Conservation (phyloP, 35 echinoderm and acorn worm species). For the Heliocidaris tuberculata region DNA sequence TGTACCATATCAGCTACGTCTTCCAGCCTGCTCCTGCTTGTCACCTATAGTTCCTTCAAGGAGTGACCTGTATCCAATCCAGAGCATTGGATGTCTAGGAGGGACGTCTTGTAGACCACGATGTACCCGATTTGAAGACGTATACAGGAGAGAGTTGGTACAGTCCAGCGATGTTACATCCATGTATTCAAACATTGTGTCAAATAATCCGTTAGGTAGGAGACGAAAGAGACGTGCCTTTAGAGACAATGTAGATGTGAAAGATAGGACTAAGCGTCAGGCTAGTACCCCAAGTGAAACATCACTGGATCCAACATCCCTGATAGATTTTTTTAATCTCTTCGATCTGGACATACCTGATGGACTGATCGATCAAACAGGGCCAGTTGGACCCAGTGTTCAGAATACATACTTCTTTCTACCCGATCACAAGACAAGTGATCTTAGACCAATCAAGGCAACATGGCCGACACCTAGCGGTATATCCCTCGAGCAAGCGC, state of each 20-base stretch:
- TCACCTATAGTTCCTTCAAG: conserved; percentile 26
- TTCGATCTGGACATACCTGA: conserved; percentile 29
- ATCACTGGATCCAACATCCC: background rate
- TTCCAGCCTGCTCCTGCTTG: conserved; percentile 79
- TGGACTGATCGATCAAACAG: background rate
- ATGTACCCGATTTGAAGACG: conserved; percentile 60
- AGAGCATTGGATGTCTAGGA: conserved; percentile 49
- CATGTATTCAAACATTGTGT: conserved; percentile 55
- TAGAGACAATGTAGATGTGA: background rate
- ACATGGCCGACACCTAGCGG: conserved; percentile 89
- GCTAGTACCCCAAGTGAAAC: background rate
- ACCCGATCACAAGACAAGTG: conserved; percentile 65
- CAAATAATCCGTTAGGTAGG: background rate
- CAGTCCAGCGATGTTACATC: conserved; percentile 79
- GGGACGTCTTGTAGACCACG: background rate
- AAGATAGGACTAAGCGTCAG: conserved; percentile 15
- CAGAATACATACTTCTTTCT: conserved; percentile 67
- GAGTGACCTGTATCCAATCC: conserved; percentile 47
- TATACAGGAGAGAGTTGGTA: conserved; percentile 62
- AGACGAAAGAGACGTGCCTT: conserved; percentile 21
- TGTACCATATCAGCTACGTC: conserved; percentile 58
- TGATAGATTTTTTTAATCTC: conserved; percentile 37
- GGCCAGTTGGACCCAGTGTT: conserved; percentile 20
- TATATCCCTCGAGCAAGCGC: conserved; percentile 82
- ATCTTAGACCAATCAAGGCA: conserved; percentile 57